Base-by-base conservation (phyloP, 2,888 invertebrate genomes). In the Drosophila maculinotata region DNA sequence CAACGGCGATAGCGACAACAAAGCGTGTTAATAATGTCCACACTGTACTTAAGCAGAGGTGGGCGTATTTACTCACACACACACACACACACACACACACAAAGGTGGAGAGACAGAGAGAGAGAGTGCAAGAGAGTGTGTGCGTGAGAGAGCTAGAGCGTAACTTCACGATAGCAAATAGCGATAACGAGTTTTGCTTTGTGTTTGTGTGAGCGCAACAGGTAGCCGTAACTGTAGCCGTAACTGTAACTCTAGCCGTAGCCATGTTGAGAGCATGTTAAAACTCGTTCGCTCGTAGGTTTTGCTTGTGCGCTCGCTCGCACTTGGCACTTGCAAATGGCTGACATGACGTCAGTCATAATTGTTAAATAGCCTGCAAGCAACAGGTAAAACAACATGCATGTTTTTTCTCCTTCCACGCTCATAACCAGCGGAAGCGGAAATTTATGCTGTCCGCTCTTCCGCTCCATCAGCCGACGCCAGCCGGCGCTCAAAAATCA, bases 21-120 rank as follows among this genome's bases (percentile, higher is more conserved):
- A 76, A 82, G 86, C 76, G 42, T 38, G 49, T 67, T 85, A 85
- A 82, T 82, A 80, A 85, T 85, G 86, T 66, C 76, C 52, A 69
- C 69, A 49, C 51, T 76, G 83, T 62, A 65, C 86, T 60, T 79
- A 65, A 53, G 49, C 71, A 62, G 72, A 76, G 86, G 80, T 81
- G 87, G 81, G 77, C 75, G 87, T 74, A 71, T 68, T 53, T 45
- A 25, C 38, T 36, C 59, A 45, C 23, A 58, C 12, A 51, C 17
- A 42, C 36, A 36, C 12, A 35, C n/a, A 30, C 20, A 42, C 33
- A 31, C 9, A 10, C 12, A 36, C 9, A 38, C 23, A 39, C 28
- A n/a, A 9, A 47, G 45, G 17, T 39, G 23, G 52, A 41, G 31
- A 28, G 69, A 57, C 33, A 52, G 53, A 58, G 41, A 60, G 67